Evolutionary conservation across 2,797 vertebrate genomes (phyloP), one percentile per base, ranked within the genome.

Genomic region (Menidia menidia): DNA sequence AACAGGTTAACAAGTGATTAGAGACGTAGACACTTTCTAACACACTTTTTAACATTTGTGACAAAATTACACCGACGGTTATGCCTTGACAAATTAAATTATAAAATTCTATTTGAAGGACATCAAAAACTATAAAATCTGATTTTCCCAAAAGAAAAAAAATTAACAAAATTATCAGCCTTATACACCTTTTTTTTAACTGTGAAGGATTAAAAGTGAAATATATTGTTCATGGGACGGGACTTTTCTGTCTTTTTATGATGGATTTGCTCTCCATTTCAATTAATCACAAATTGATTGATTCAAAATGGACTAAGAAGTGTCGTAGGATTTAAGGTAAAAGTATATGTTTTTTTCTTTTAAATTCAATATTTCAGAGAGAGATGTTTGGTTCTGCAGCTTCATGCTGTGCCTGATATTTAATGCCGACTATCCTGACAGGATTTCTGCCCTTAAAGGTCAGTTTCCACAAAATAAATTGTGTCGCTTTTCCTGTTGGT

Each of bases 361-460:
- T 11, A 30, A 59, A 30, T 42, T 14, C 43, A 60, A 16, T 60
- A 16, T 60, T 3, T 11, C 44, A 18, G 25, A 18, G 5, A n/a
- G n/a, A 10, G 10, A 7, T 39, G 35, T 5, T 9, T 39, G 35
- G 35, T 39, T 39, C 58, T 12, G 43, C 18, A 16, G 31, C 43
- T 30, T 60, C 58, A 52, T 52, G 57, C n/a, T 33, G 8, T 8
- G 47, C 51, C 7, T 44, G 44, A 48, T 42, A 16, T 35, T 69
- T 54, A 35, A 44, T 11, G 30, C 32, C 16, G 43, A 3, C 16
- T 35, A 45, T 35, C 15, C 13, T 30, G n/a, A 50, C 42, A 16
- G 15, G 10, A 4, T 6, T 1, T 4, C 30, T 18, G 13, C 10
- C 41, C 11, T 16, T 31, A 13, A 69, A 47, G 16, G n/a, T 31